Conservation (phyloP, 2,888 invertebrate species). For the Drosophila engyochracea region DNA sequence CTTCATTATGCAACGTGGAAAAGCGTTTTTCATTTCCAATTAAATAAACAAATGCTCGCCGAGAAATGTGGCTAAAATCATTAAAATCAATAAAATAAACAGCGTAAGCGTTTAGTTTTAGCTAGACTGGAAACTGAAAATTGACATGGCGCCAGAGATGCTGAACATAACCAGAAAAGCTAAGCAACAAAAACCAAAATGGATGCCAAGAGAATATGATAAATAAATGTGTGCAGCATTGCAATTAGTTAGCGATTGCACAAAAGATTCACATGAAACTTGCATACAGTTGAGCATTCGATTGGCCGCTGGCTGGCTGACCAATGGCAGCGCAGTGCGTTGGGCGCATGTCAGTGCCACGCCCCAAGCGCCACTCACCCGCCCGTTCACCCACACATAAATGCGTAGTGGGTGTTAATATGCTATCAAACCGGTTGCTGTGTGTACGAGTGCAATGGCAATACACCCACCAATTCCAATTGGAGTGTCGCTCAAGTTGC, state of each 20-base stretch:
- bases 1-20: conserved; percentile 67
- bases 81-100: conserved; percentile 80
- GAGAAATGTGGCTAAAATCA: conserved; percentile 73
- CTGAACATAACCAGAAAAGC: conserved; percentile 35
- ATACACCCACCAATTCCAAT: conserved; percentile 57
- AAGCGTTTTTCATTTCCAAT: conserved; percentile 62
- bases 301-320: conserved; percentile 38
- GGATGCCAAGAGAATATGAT: conserved; percentile 35
- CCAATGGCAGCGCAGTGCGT: conserved; percentile 38
- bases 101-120: conserved; percentile 37
- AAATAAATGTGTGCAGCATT: conserved; percentile 40
- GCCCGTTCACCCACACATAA: conserved; percentile 44
- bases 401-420: conserved; percentile 60
- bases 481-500: conserved; percentile 51
- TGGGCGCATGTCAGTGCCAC: conserved; percentile 55
- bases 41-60: conserved; percentile 57
- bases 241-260: conserved; percentile 42
- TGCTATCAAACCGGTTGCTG: conserved; percentile 52
- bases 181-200: conserved; percentile 39
- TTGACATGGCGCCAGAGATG: conserved; percentile 65
- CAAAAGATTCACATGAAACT: conserved; percentile 21
- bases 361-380: conserved; percentile 57
- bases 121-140: conserved; percentile 50
- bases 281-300: conserved; percentile 27
- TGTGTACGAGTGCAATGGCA: conserved; percentile 46